A percentile compares a stretch with the other conserved stretches of the same genome.
Conservation (phyloP, 2,797 vertebrate species). For the Phataginus tricuspis region DNA sequence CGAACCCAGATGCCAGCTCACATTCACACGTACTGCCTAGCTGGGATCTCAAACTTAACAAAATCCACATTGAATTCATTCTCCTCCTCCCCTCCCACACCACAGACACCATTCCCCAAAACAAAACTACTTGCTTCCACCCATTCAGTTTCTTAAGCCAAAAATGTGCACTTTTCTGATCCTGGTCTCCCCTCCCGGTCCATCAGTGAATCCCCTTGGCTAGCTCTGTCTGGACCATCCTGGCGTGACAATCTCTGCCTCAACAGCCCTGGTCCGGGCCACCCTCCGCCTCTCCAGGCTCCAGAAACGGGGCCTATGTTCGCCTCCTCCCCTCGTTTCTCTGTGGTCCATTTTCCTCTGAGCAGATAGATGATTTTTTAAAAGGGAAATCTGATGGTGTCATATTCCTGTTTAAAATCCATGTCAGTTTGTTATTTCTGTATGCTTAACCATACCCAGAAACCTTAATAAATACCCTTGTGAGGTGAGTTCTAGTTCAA, state of each 20-base stretch:
- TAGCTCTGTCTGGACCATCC: fast-evolving
- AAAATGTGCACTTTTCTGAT: neutral
- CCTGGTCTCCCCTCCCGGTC: neutral
- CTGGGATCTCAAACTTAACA: neutral
- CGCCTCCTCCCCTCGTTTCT: neutral
- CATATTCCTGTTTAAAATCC: neutral
- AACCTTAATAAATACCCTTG: neutral
- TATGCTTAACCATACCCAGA: neutral
- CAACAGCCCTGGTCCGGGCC: fast-evolving
- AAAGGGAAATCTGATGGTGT: neutral
- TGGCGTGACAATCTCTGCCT: neutral
- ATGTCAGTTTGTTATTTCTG: neutral
- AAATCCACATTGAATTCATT: neutral
- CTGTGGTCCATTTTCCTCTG: neutral
- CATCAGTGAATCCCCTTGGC: neutral
- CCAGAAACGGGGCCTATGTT: fast-evolving
- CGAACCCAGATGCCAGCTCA: neutral
- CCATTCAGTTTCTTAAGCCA: neutral
- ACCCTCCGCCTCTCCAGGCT: neutral
- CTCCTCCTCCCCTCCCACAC: neutral
- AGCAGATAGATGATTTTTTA: neutral
- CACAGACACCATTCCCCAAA: neutral
- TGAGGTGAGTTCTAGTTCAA: neutral
- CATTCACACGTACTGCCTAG: neutral
- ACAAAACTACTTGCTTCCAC: neutral